Percentiles rank a stretch among this genome's conserved stretches.
Conservation (phyloP, 2,113 vertebrate species). For the Ascaphus truei region DNA sequence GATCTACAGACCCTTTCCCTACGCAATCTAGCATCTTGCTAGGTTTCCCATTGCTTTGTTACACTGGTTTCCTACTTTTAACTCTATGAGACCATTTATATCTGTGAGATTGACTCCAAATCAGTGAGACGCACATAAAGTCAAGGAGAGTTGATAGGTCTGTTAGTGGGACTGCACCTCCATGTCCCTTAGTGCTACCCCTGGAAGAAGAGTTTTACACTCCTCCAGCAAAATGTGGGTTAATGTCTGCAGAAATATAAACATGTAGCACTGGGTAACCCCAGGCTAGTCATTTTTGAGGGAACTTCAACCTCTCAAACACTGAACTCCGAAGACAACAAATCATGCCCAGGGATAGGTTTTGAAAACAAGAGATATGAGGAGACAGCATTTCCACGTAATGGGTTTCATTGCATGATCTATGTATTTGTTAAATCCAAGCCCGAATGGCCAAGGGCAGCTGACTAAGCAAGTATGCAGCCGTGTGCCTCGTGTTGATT, state of each 20-base stretch:
- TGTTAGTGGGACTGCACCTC: too few species aligned
- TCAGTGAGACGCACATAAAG: too few species aligned
- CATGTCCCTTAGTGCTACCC: too few species aligned
- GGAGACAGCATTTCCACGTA: conserved; percentile 20
- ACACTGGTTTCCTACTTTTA: too few species aligned
- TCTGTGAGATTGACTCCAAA: too few species aligned
- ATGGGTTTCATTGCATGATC: conserved; percentile 14
- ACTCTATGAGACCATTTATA: too few species aligned
- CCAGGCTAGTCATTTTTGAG: background rate
- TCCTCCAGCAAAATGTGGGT: too few species aligned
- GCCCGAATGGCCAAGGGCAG: conserved; percentile 10
- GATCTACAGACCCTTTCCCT: too few species aligned
- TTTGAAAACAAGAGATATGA: conserved; percentile 16
- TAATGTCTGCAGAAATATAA: background rate
- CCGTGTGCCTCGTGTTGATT: background rate
- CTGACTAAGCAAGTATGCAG: background rate
- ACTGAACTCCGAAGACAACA: conserved; percentile 30
- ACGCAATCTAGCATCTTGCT: too few species aligned
- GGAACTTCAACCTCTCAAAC: background rate
- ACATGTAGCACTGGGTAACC: background rate
- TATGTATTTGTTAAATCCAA: conserved; percentile 20
- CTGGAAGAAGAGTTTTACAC: too few species aligned
- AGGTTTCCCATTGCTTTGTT: too few species aligned
- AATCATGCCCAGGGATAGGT: background rate
- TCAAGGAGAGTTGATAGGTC: too few species aligned